A percentile compares a stretch with the other conserved stretches of the same genome.
phyloP scores from a whole-genome alignment of 2,113 vertebrate genomes.

The Neoarius graeffei region DNA sequence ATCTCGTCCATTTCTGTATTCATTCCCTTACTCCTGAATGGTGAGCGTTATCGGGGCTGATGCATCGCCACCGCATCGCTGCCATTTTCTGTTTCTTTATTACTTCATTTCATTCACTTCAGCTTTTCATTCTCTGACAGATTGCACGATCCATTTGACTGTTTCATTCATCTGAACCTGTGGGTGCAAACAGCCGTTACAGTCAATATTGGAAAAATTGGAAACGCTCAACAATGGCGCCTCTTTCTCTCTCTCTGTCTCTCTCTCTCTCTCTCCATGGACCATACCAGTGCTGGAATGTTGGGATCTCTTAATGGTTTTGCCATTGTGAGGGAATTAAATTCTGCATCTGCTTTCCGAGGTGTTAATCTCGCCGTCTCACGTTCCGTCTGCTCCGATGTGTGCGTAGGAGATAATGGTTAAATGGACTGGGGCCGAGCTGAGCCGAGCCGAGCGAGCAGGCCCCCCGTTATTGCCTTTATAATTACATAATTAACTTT shows the following conservation, averaged over 20 bases:
- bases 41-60: slow-evolving; percentile 84
- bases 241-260: slow-evolving; percentile 62
- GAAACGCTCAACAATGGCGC: slow-evolving; percentile 79
- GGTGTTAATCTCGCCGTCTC: slow-evolving; percentile 99
- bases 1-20: slow-evolving; percentile 70
- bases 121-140: slow-evolving; percentile 93
- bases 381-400: slow-evolving; percentile 99
- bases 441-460: slow-evolving; percentile 84
- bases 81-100: slow-evolving; percentile 64
- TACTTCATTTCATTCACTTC: slow-evolving; percentile 78
- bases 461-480: slow-evolving; percentile 99
- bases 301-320: slow-evolving; percentile 99
- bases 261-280: slow-evolving; percentile 89
- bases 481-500: slow-evolving; percentile 99
- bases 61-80: slow-evolving; percentile 70
- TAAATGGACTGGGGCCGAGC: slow-evolving; percentile 99
- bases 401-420: slow-evolving; percentile 99
- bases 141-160: slow-evolving; percentile 87
- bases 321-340: slow-evolving; percentile 97
- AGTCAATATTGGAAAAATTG: slow-evolving; percentile 83
- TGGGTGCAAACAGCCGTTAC: slow-evolving; percentile 83
- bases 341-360: slow-evolving; percentile 99
- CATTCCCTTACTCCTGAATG: slow-evolving; percentile 71
- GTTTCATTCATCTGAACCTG: slow-evolving; percentile 85
- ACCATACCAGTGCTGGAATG: slow-evolving; percentile 98